Base-by-base conservation (phyloP, 2,888 invertebrate genomes). In the Rhaphigaster nebulosa region DNA sequence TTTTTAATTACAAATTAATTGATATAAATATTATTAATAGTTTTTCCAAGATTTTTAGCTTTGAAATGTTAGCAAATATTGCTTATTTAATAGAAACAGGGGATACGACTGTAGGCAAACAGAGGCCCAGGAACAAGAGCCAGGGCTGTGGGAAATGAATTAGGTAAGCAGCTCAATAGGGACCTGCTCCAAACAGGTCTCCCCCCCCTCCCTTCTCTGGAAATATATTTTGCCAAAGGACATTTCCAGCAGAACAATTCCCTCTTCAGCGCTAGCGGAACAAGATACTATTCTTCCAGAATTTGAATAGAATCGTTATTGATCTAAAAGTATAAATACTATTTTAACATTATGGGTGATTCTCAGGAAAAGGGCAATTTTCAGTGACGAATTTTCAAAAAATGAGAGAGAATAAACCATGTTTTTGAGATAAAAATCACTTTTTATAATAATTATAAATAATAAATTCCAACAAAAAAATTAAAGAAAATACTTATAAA, bases 161-260 rank as follows among this genome's bases (percentile, higher is more conserved):
- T 60, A 60, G 60, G 60, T 60, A 60, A 60, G 60, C n/a, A 60
- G 60, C 60, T 60, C 60, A 60, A 60, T 60, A 60, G 29, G 13
- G 60, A 13, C 60, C 60, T 60, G 60, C 29, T 13, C 60, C 18
- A n/a, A 60, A n/a, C 60, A 60, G 60, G 60, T 12, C 3, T n/a
- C 4, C 1, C 15, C 8, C 56, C 23, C 26, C 52, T 54, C 56
- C 56, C 1, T 1, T 8, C 56, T 56, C 56, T 56, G 26, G 56
- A 54, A 54, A 54, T 54, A 54, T 56, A 26, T n/a, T n/a, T n/a
- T n/a, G 60, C 60, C 60, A n/a, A n/a, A 13, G 60, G 60, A 60
- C 60, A 56, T 56, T 56, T 26, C 56, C 26, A 56, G 56, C 56
- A 60, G 60, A n/a, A 60, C 60, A 60, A 60, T 60, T 3, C 60